phyloP scores from a whole-genome alignment of 2,888 invertebrate species.

The Argyra leucocephala region DNA sequence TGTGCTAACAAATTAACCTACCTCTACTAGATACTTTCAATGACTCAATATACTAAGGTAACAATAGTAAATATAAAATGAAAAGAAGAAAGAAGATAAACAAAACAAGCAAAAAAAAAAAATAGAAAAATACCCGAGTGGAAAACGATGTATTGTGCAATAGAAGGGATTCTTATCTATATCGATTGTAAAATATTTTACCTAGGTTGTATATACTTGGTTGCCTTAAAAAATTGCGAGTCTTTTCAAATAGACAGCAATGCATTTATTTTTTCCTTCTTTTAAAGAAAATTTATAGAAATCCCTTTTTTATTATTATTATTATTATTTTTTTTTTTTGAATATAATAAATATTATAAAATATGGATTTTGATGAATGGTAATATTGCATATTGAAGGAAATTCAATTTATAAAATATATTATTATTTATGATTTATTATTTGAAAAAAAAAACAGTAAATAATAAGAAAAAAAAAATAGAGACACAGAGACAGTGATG shows the following conservation, averaged over 20 bases:
- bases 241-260: background rate
- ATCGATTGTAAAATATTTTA: background rate
- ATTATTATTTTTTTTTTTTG: background rate
- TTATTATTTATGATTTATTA: background rate
- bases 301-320: background rate
- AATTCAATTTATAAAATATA: background rate
- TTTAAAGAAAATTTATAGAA: background rate
- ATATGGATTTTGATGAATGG: constrained; percentile 4
- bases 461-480: background rate
- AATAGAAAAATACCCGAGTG: background rate
- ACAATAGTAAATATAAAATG: background rate
- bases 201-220: too few species aligned
- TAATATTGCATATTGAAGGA: constrained; percentile 1
- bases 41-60: background rate
- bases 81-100: background rate
- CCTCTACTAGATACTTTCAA: background rate
- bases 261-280: too few species aligned
- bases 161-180: background rate
- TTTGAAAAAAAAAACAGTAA: background rate
- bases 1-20: constrained; percentile 41
- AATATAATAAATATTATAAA: background rate
- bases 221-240: too few species aligned
- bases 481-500: background rate
- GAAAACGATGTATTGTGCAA: too few species aligned
- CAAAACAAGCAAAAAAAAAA: background rate